A percentile compares a stretch with the other conserved stretches of the same genome.
Evolutionary conservation across 2,113 vertebrate species (phyloP).

Genomic region (Phylloscopus trochiloides): DNA sequence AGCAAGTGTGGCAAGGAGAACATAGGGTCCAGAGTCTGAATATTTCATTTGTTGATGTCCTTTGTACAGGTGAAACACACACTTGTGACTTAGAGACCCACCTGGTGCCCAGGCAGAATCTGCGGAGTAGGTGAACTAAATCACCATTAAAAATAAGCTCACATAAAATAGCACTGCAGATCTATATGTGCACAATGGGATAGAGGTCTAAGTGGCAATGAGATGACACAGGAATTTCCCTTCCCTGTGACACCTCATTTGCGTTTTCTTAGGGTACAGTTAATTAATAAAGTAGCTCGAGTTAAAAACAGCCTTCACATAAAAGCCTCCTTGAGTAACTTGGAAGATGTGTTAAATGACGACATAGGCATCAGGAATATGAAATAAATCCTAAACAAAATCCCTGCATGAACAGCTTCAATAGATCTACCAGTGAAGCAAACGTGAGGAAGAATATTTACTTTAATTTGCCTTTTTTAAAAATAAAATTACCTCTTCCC

Average conservation of each 20-base stretch:
- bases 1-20: neutral
- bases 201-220: neutral
- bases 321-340: neutral
- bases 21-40: neutral
- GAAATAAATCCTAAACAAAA: neutral
- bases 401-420: neutral
- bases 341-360: neutral
- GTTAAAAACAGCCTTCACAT: neutral
- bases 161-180: neutral
- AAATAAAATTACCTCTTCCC: neutral
- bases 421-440: neutral
- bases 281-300: neutral
- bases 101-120: neutral
- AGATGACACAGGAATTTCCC: neutral
- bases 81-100: neutral
- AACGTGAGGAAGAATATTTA: neutral
- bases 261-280: neutral
- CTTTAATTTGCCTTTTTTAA: neutral
- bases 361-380: neutral
- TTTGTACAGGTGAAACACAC: neutral
- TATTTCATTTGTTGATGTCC: neutral
- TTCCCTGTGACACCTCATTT: neutral
- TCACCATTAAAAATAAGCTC: neutral
- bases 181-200: fast-evolving
- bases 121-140: neutral